Evolutionary conservation across 2,888 invertebrate species (phyloP).

Genomic region (Dioctria rufipes): DNA sequence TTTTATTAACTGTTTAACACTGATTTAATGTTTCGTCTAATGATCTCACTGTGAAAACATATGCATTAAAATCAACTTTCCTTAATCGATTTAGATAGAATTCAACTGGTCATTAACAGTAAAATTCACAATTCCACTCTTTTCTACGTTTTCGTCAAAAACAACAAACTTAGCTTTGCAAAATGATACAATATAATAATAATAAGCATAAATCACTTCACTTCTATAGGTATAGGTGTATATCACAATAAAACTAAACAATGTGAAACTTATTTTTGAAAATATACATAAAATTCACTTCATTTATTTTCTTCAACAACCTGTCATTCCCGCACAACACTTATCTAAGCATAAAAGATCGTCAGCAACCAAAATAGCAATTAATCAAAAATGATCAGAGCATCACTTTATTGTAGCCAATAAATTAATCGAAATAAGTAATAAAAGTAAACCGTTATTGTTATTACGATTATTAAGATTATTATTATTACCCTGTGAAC

Average conservation of each 20-base stretch:
- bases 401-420: slow-evolving; percentile 6
- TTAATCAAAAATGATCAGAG: slow-evolving; percentile 2
- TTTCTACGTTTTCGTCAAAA: not conserved
- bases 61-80: too few species aligned
- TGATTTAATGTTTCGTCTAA: too few species aligned
- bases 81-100: not conserved
- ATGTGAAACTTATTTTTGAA: not conserved
- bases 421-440: slow-evolving; percentile 28
- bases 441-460: slow-evolving; percentile 57
- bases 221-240: not conserved
- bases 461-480: slow-evolving; percentile 52
- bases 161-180: not conserved
- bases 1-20: too few species aligned
- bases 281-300: not conserved
- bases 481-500: slow-evolving; percentile 57
- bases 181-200: slow-evolving; percentile 5
- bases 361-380: slow-evolving; percentile 8
- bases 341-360: slow-evolving; percentile 6
- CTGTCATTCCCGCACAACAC: slow-evolving; percentile 3
- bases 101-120: not conserved
- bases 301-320: slow-evolving; percentile 12
- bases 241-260: not conserved
- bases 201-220: slow-evolving; percentile 13
- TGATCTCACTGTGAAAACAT: too few species aligned
- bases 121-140: not conserved